These are phyloP conservation scores for Cheilosia grossa DNA, from an alignment of 2,888 invertebrate species.

Conservation along the genomic window DNA sequence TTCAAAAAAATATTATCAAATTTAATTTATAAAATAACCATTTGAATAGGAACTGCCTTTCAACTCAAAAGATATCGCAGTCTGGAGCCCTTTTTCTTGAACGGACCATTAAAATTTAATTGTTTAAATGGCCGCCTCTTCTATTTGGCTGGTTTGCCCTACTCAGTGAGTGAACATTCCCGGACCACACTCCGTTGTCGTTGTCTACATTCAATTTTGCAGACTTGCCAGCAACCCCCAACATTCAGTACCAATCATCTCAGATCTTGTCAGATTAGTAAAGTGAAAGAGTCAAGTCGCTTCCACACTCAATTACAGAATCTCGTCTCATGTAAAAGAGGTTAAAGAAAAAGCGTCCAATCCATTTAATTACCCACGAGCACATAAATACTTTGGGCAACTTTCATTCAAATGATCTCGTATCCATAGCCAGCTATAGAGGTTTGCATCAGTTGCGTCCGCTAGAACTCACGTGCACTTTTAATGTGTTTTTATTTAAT, in stretches of 20 bases:
- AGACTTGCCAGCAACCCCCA: background rate
- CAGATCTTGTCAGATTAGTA: too few relatives aligned
- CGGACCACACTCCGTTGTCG: too few relatives aligned
- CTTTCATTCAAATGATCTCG: conserved; percentile 50
- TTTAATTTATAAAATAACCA: too few relatives aligned
- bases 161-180: too few relatives aligned
- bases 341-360: conserved; percentile 13
- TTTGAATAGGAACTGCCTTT: too few relatives aligned
- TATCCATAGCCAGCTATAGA: background rate
- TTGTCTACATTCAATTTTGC: too few relatives aligned
- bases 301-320: background rate
- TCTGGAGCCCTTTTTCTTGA: too few relatives aligned
- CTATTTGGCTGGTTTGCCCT: too few relatives aligned
- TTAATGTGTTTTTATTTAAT: conserved; percentile 48
- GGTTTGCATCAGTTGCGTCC: background rate
- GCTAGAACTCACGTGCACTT: conserved; percentile 43
- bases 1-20: too few relatives aligned
- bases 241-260: background rate
- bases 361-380: conserved; percentile 16
- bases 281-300: background rate
- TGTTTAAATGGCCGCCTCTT: too few relatives aligned
- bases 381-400: conserved; percentile 38
- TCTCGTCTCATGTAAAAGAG: conserved; percentile 11
- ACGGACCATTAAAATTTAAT: too few relatives aligned
- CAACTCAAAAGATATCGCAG: too few relatives aligned